Evolutionary conservation across 2,888 invertebrate species (phyloP).

Genomic region (Galeruca laticollis): DNA sequence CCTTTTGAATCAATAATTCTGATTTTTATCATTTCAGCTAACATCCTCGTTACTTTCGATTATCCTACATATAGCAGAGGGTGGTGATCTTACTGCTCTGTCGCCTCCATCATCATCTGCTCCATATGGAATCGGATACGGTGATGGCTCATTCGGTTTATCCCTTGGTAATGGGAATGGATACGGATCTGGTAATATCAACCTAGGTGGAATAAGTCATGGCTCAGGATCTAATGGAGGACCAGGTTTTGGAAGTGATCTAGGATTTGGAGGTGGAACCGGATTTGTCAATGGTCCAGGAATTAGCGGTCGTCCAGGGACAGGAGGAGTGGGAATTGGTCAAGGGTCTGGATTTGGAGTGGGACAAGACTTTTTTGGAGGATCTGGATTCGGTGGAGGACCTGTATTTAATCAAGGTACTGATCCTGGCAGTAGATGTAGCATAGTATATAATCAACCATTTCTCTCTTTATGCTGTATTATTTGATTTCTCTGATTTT

Average conservation of each 20-base stretch:
- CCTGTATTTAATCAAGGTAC: too few relatives aligned
- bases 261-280: constrained; percentile 9
- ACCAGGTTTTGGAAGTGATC: constrained; percentile 2
- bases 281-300: constrained; percentile 22
- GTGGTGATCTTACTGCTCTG: constrained; percentile 53
- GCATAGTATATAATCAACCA: too few relatives aligned
- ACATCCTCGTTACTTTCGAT: constrained; percentile 50
- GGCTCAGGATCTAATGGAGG: constrained; percentile 10
- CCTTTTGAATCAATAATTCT: too few relatives aligned
- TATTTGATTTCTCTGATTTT: too few relatives aligned
- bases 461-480: too few relatives aligned
- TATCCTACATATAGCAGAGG: constrained; percentile 47
- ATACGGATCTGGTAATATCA: constrained; percentile 15
- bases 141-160: constrained; percentile 31
- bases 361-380: too few relatives aligned
- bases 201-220: too few relatives aligned
- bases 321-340: too few relatives aligned
- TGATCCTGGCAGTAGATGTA: too few relatives aligned
- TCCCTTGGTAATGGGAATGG: constrained; percentile 33
- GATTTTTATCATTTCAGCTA: constrained; percentile 51
- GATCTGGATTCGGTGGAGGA: constrained; percentile 23
- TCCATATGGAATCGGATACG: constrained; percentile 50
- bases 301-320: constrained; percentile 19
- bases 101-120: constrained; percentile 51
- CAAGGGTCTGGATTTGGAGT: too few relatives aligned